These are phyloP conservation scores for Himantopus leucocephalus DNA, from an alignment of 2,113 vertebrate species.

Conservation along the genomic window DNA sequence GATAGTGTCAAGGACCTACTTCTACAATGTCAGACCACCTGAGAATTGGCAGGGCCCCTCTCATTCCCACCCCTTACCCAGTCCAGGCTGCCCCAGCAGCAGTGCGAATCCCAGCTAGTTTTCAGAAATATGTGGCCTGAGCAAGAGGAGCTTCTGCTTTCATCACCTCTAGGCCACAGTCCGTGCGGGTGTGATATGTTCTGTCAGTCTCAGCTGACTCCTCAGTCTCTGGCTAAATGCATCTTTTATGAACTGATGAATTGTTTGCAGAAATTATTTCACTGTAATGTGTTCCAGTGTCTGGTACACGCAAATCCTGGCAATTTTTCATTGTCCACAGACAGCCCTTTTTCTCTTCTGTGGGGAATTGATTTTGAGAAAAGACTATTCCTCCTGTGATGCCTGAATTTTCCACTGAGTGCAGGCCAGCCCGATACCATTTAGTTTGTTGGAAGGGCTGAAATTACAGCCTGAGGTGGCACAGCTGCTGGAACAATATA, in stretches of 20 bases:
- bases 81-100: not conserved
- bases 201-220: not conserved
- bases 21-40: not conserved
- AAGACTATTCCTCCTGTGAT: not conserved
- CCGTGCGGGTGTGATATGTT: not conserved
- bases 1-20: not conserved
- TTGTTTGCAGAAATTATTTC: not conserved
- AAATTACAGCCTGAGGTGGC: conserved; percentile 22
- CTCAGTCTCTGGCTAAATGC: not conserved
- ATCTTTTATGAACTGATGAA: not conserved
- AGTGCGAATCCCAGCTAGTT: not conserved
- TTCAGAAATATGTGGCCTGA: not conserved
- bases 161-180: not conserved
- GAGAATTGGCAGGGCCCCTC: not conserved
- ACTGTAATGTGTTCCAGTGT: not conserved
- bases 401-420: not conserved
- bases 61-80: not conserved
- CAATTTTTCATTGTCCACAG: not conserved
- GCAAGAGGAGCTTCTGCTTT: not conserved
- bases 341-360: not conserved
- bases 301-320: not conserved
- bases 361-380: not conserved
- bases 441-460: not conserved
- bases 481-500: not conserved
- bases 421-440: not conserved